These are phyloP conservation scores for Glareola pratincola DNA, from an alignment of 2,113 vertebrate genomes.

Conservation along the genomic window DNA sequence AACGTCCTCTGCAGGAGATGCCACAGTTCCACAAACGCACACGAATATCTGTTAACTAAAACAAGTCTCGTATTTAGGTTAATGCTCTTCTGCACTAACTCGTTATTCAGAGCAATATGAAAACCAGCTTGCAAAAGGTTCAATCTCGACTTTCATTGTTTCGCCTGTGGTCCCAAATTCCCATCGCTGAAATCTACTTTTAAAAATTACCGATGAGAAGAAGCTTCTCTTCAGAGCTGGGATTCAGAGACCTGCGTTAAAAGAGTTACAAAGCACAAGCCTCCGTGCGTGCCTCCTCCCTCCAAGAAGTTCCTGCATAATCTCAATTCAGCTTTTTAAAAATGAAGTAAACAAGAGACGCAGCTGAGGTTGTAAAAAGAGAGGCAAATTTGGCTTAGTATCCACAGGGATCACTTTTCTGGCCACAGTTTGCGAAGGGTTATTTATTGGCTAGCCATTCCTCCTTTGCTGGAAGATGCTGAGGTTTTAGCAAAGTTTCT, in stretches of 20 bases:
- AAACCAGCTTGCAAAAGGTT: neutral
- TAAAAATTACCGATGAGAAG: neutral
- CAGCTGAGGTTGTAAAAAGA: neutral
- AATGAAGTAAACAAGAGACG: neutral
- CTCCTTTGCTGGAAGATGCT: slow-evolving; percentile 14
- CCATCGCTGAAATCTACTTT: neutral
- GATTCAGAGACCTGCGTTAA: neutral
- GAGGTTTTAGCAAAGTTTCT: slow-evolving; percentile 7
- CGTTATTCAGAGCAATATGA: neutral
- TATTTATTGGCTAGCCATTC: neutral
- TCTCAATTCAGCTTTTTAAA: neutral
- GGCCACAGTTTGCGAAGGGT: neutral
- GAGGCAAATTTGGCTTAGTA: neutral
- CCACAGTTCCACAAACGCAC: neutral
- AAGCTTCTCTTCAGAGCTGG: neutral
- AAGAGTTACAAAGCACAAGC: neutral
- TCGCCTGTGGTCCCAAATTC: neutral
- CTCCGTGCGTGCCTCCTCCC: neutral
- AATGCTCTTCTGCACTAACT: neutral
- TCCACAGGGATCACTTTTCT: neutral
- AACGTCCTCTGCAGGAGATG: neutral
- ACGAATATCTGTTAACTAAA: neutral
- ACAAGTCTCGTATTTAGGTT: neutral
- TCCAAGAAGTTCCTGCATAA: neutral
- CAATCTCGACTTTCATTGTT: neutral